Percentiles rank a stretch among this genome's conserved stretches.
phyloP scores from a whole-genome alignment of 2,888 invertebrate genomes.

The Hydrotaea cyrtoneurina region DNA sequence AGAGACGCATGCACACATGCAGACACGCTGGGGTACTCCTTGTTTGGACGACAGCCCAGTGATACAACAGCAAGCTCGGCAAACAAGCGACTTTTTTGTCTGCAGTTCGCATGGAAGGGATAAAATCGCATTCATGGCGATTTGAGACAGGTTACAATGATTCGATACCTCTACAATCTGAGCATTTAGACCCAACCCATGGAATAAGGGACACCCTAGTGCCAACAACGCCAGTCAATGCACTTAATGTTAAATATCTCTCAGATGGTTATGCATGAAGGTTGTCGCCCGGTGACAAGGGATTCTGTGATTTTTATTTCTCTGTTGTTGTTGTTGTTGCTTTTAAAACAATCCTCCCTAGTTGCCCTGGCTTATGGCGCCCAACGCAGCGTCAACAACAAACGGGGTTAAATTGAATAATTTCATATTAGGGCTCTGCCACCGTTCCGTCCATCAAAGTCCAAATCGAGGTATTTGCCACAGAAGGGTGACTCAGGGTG shows the following conservation, averaged over 20 bases:
- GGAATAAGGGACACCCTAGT: neutral
- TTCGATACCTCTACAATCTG: no score
- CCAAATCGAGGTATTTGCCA: slow-evolving; percentile 33
- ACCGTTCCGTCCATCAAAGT: slow-evolving; percentile 16
- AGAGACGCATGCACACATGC: neutral
- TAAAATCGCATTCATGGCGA: no score
- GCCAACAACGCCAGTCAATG: no score
- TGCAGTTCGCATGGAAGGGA: no score
- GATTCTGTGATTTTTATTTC: slow-evolving; percentile 15
- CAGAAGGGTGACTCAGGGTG: slow-evolving; percentile 9
- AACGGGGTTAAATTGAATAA: slow-evolving; percentile 36
- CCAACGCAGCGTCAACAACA: neutral
- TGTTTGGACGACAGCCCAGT: no score
- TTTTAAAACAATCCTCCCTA: neutral
- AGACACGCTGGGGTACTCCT: neutral
- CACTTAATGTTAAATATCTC: neutral
- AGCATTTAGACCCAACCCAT: no score
- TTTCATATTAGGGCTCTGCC: slow-evolving; percentile 24
- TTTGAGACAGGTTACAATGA: no score
- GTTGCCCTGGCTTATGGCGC: neutral
- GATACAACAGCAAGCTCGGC: no score
- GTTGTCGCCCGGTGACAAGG: neutral
- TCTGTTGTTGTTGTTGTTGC: neutral
- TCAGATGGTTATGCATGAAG: neutral
- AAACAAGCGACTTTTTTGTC: no score